Evolutionary conservation across 2,113 vertebrate species (phyloP), one percentile per base, ranked within the genome.

Genomic region (Callocephalon fimbriatum): DNA sequence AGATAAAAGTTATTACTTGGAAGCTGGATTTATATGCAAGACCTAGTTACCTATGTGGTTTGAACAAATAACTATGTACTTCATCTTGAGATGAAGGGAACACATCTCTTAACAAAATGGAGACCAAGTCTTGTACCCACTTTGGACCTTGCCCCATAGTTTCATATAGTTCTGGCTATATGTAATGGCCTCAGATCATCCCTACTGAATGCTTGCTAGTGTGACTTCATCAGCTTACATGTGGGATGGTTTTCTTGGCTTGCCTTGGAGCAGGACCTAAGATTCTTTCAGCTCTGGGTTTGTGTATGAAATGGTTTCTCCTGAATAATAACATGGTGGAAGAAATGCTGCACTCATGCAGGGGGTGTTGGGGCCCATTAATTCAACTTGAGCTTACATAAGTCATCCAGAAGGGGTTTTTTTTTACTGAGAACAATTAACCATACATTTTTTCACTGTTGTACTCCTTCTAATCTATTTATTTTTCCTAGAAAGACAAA

Each of bases 301-400:
- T 61, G 10, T 45, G 8, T 74, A 35, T 63, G 29, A 77, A 78
- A 70, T 63, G 16, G 6, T 81, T 83, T 81, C 32, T 84, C 23
- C 5, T 63, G 42, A 71, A 47, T 32, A 77, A 59, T 42, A 74
- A 9, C 4, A 17, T 8, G 2, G 20, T 77, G 12, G 20, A 88
- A 81, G 3, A 19, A 84, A 35, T 0, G 0, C 26, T 31, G 4
- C 12, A 65, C n/a, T 85, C 65, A 54, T 3, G 7, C 27, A 26
- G 3, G 10, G 2, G 3, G 2, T 59, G 3, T 9, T 77, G 16
- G 6, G 27, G 3, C 75, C 45, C 7, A 4, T 45, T 88, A 68
- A 59, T 70, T 76, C 59, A 76, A 5, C 22, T 54, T 67, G 15
- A 71, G 32, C 13, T 25, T 65, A 40, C 20, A 16, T 50, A 48